Percentiles rank a stretch among this genome's conserved stretches.
These are phyloP conservation scores for Galerucella calmariensis DNA, from an alignment of 2,888 invertebrate genomes.

Conservation along the genomic window DNA sequence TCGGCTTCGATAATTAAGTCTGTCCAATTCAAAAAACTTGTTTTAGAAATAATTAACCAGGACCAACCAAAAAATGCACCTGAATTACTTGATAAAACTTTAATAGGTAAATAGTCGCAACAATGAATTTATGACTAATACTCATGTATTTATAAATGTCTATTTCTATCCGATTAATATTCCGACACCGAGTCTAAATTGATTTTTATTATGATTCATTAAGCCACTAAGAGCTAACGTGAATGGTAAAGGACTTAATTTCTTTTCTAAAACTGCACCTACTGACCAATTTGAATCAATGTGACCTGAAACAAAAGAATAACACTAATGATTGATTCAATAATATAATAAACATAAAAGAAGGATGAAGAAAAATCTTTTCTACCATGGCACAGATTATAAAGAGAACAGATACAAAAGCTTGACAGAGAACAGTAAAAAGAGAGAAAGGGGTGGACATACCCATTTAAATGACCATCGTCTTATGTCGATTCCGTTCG, in stretches of 20 bases:
- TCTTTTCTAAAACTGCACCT: slow-evolving; percentile 94
- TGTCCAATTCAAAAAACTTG: slow-evolving; percentile 1
- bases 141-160: slow-evolving; percentile 30
- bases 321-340: background rate
- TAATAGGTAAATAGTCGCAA: slow-evolving; percentile 46
- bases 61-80: slow-evolving; percentile 40
- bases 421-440: too few species aligned
- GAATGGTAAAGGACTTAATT: slow-evolving; percentile 91
- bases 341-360: too few species aligned
- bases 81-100: slow-evolving; percentile 46
- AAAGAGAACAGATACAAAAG: too few species aligned
- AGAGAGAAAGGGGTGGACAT: too few species aligned
- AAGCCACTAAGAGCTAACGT: slow-evolving; percentile 92
- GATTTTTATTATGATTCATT: slow-evolving; percentile 92
- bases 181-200: slow-evolving; percentile 94
- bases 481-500: too few species aligned
- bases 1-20: background rate
- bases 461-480: too few species aligned
- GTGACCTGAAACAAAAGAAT: slow-evolving; percentile 74
- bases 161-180: slow-evolving; percentile 86
- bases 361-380: too few species aligned
- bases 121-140: slow-evolving; percentile 47
- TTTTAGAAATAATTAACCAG: slow-evolving; percentile 19
- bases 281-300: slow-evolving; percentile 94
- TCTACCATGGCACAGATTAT: too few species aligned